Conservation (phyloP, 2,888 invertebrate genomes). For the Drosophila robusta region DNA sequence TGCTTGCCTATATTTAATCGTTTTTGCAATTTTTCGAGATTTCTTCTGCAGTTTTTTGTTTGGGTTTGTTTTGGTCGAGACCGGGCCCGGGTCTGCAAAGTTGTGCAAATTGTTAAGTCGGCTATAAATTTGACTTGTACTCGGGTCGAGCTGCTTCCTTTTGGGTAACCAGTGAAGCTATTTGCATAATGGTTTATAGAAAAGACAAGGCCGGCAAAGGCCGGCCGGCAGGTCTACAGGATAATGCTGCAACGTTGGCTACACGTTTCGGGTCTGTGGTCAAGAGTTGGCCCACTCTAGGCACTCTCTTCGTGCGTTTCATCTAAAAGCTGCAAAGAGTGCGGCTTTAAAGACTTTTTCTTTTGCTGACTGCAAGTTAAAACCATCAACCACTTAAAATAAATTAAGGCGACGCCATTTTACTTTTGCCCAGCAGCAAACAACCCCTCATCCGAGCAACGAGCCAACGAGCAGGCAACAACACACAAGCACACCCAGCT, state of each 20-base stretch:
- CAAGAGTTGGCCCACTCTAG: neutral
- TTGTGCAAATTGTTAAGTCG: constrained; percentile 82
- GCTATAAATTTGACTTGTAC: constrained; percentile 83
- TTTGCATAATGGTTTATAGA: constrained; percentile 81
- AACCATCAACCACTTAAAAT: constrained; percentile 81
- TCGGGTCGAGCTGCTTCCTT: constrained; percentile 46
- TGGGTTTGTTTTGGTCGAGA: constrained; percentile 36
- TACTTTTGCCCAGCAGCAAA: constrained; percentile 71
- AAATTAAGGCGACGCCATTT: constrained; percentile 81
- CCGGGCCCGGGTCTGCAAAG: constrained; percentile 22
- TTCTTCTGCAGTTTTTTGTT: constrained; percentile 64
- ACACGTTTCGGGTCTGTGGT: constrained; percentile 42
- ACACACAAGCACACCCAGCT: constrained; percentile 32
- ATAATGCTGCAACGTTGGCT: constrained; percentile 36
- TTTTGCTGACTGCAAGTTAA: constrained; percentile 60
- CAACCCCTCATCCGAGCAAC: constrained; percentile 65
- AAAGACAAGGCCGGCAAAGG: constrained; percentile 63
- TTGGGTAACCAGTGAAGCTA: constrained; percentile 63
- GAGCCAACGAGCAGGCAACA: constrained; percentile 62
- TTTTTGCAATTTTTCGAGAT: constrained; percentile 73
- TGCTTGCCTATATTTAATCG: constrained; percentile 71
- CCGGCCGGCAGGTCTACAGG: constrained; percentile 1
- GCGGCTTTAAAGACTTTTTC: constrained; percentile 55
- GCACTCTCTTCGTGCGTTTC: neutral
- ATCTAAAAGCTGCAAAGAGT: constrained; percentile 34